Evolutionary conservation across 2,797 vertebrate species (phyloP).

Genomic region (Peromyscus attwateri): DNA sequence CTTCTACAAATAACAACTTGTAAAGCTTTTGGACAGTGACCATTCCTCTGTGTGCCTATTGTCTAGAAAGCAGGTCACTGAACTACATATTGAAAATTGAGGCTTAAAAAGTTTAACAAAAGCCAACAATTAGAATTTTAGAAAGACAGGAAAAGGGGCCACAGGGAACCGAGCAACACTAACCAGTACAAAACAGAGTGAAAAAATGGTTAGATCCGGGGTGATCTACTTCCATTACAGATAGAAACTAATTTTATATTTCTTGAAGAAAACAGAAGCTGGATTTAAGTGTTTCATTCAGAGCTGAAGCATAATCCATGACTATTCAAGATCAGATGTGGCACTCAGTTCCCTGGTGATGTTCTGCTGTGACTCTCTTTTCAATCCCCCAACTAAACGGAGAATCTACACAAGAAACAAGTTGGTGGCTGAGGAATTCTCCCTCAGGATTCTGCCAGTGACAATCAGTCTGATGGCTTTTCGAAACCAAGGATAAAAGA

Average conservation of each 20-base stretch:
- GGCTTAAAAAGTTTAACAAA: not conserved
- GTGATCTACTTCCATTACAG: not conserved
- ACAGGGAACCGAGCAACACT: too few relatives aligned
- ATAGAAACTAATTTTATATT: not conserved
- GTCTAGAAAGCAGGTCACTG: not conserved
- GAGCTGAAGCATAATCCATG: not conserved
- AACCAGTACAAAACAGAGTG: not conserved
- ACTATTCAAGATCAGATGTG: not conserved
- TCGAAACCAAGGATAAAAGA: conserved; percentile 64
- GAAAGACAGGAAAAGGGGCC: not conserved
- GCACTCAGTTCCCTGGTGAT: not conserved
- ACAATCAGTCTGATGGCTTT: conserved; percentile 64
- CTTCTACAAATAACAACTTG: not conserved
- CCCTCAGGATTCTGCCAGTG: not conserved
- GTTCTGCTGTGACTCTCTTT: not conserved
- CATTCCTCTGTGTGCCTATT: too few relatives aligned
- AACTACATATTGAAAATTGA: not conserved
- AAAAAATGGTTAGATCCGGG: not conserved
- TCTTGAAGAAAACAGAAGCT: not conserved
- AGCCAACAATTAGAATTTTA: not conserved
- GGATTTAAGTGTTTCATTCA: not conserved
- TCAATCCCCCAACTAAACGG: not conserved
- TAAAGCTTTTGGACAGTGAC: not conserved
- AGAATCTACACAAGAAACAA: not conserved
- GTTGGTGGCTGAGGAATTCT: not conserved